phyloP scores from a whole-genome alignment of 2,888 invertebrate species.

The Metalampra italica region DNA sequence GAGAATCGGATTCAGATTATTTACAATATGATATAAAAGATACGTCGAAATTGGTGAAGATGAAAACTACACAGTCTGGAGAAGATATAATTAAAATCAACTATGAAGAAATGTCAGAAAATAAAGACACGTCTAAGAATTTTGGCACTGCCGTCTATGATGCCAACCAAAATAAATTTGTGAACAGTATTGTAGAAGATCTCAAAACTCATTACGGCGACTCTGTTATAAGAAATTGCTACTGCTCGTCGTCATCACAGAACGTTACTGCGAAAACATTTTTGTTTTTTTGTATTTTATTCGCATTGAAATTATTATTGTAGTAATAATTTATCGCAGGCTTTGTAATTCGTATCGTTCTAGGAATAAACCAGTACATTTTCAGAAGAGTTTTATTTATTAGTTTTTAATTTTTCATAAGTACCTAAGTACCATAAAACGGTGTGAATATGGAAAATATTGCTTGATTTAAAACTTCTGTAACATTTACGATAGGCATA shows the following conservation, averaged over 20 bases:
- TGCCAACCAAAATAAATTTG: constrained; percentile 4
- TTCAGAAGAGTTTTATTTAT: too few relatives aligned
- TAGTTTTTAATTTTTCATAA: too few relatives aligned
- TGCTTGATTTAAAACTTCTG: too few relatives aligned
- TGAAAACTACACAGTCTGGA: background rate
- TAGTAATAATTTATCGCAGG: background rate
- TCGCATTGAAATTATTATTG: background rate
- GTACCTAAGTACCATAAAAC: too few relatives aligned
- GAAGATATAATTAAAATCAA: constrained; percentile 2
- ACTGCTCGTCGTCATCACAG: constrained; percentile 20
- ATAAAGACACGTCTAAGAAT: background rate
- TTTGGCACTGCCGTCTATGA: background rate
- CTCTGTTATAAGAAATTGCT: constrained; percentile 30
- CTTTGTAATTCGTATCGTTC: background rate
- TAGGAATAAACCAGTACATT: background rate
- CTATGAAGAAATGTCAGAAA: background rate
- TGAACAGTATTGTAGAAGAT: constrained; percentile 9
- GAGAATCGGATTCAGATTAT: constrained; percentile 12
- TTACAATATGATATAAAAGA: constrained; percentile 10
- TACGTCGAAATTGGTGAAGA: background rate
- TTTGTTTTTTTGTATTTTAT: background rate
- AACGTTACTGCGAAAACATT: background rate
- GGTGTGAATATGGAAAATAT: too few relatives aligned
- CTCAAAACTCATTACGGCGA: constrained; percentile 19
- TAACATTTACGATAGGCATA: too few relatives aligned